phyloP scores from a whole-genome alignment of 2,888 invertebrate genomes.

The Apeira syringaria region DNA sequence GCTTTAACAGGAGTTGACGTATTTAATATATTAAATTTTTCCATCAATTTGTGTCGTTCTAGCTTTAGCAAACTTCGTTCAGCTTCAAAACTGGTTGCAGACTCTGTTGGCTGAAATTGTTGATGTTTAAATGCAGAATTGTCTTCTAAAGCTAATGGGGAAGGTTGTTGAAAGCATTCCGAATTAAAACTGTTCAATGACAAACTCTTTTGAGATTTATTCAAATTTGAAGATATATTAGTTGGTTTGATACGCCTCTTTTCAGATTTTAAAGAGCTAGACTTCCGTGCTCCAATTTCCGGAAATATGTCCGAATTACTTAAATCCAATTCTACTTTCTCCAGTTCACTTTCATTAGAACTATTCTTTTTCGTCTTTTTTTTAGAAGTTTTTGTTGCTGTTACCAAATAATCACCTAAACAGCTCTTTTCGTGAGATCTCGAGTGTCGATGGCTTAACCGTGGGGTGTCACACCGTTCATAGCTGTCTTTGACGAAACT shows the following conservation, averaged over 20 bases:
- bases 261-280: slow-evolving; percentile 60
- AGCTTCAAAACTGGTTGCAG: slow-evolving; percentile 55
- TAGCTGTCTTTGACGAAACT: slow-evolving; percentile 45
- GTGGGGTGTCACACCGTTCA: slow-evolving; percentile 69
- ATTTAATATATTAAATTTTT: slow-evolving; percentile 71
- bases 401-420: slow-evolving; percentile 64
- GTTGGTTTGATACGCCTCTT: slow-evolving; percentile 81
- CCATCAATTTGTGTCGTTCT: slow-evolving; percentile 72
- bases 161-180: slow-evolving; percentile 61
- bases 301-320: slow-evolving; percentile 71
- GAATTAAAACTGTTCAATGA: slow-evolving; percentile 64
- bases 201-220: slow-evolving; percentile 59
- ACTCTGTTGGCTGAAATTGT: slow-evolving; percentile 57
- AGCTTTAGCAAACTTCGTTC: slow-evolving; percentile 72
- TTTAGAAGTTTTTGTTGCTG: slow-evolving; percentile 55
- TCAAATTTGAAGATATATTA: slow-evolving; percentile 42
- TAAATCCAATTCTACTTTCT: slow-evolving; percentile 59
- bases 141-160: slow-evolving; percentile 56
- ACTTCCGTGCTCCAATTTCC: slow-evolving; percentile 66
- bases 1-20: slow-evolving; percentile 52
- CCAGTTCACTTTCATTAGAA: slow-evolving; percentile 52
- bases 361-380: slow-evolving; percentile 60
- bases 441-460: slow-evolving; percentile 56
- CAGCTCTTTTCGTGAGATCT: slow-evolving; percentile 66
- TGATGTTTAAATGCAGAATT: slow-evolving; percentile 66